Evolutionary conservation across 2,888 invertebrate genomes (phyloP), one percentile per base, ranked within the genome.

Genomic region (Synergus japonicus): DNA sequence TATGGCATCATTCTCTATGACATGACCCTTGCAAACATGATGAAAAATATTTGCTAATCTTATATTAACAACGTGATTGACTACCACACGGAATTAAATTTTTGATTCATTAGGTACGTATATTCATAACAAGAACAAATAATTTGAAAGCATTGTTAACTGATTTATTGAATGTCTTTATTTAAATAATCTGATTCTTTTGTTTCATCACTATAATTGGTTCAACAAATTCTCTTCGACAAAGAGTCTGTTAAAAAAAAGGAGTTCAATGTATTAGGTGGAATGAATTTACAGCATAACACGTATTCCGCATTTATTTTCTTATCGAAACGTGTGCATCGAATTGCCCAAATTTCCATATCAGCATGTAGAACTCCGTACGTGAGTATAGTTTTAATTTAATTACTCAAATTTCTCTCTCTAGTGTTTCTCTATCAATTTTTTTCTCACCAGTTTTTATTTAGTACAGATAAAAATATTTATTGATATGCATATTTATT

Each of bases 321-420:
- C 44, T 18, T 67, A 67, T 4, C 43, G 44, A 67, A 67, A 67
- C 66, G 46, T 15, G 12, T 69, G 67, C 46, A 69, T 29, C 8
- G 46, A 49, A 49, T 49, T 49, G 46, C 46, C 22, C 15, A 69
- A n/a, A 54, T 54, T n/a, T 54, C 22, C 12, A 18, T 12, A 22
- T 29, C n/a, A 41, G 2, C 15, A 8, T 22, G 46, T 5, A 22
- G 29, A 46, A 69, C 22, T 69, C 46, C 29, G 54, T 29, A 69
- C 29, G 66, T 46, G 66, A 43, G 66, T 43, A 44, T 3, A 15
- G 43, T n/a, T 66, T 41, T 4, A 66, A 66, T 66, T 66, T 41
- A 54, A 54, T 66, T 37, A 12, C 29, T 15, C 41, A 12, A 1
- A 15, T 58, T 58, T 58, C 58, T 15, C 7, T 58, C 18, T 13